Base-by-base conservation (phyloP, 2,888 invertebrate species). In the Drepana falcataria region DNA sequence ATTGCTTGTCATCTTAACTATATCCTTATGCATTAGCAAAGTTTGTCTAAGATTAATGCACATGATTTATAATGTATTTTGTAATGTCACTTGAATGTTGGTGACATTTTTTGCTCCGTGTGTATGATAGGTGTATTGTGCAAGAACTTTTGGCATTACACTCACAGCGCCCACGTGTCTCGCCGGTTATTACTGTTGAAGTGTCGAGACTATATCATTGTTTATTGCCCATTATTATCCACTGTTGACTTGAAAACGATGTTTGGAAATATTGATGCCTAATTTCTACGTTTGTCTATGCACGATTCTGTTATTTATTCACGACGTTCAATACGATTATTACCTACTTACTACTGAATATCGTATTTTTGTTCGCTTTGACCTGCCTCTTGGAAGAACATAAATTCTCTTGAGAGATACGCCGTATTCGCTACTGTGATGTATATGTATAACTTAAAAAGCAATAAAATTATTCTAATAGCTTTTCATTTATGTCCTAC, bases 141-240 rank as follows among this genome's bases (percentile, higher is more conserved):
- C 61, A 73, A 69, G 55, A 54, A 69, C 59, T 68, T 72, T 75
- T 66, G 69, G 65, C 66, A 73, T 74, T 75, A 73, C 60, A 56
- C 52, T 59, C 55, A 59, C 51, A 53, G 56, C 72, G 59, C 79
- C 79, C 79, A 81, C 82, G 76, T 77, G 65, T 69, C 61, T 57
- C 58, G 55, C 58, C 59, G 61, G 55, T 56, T 68, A 73, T 69
- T 68, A 65, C 60, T 64, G 73, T 70, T 73, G 77, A 75, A 66
- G 72, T 59, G 71, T 60, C 61, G 64, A 71, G 63, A 44, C 71
- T 67, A 70, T 75, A 74, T 72, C 66, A 71, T 79, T 75, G 73
- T 78, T 77, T 73, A 77, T 75, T 65, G 69, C 64, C 69, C 62
- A 71, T 73, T 75, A 74, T 75, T 60, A 55, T 57, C 56, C 51